Evolutionary conservation across 37 sponge, comb jelly and placozoan genomes (phyloP).

Genomic region (Spongilla lacustris): DNA sequence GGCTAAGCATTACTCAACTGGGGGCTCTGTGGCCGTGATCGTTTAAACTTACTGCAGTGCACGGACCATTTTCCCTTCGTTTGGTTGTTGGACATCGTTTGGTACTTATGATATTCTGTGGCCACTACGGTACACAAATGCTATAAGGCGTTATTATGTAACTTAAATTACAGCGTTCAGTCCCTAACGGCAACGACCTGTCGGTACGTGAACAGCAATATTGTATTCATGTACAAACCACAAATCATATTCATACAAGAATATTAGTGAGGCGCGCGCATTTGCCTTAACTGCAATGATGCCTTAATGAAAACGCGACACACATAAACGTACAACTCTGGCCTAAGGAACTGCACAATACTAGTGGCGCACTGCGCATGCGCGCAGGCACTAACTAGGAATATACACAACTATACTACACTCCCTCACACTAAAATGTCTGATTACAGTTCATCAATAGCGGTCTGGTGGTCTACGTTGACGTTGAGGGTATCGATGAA

Average conservation of each 20-base stretch:
- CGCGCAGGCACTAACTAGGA: no score
- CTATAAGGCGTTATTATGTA: neutral
- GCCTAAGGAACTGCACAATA: no score
- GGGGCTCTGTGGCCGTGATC: neutral
- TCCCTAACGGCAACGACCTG: neutral
- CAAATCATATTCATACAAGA: neutral
- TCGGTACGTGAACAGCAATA: neutral
- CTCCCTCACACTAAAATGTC: no score
- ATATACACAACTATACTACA: no score
- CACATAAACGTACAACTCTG: no score
- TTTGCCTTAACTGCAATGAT: neutral
- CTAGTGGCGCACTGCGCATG: no score
- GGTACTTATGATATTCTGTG: neutral
- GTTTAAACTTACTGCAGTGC: constrained; percentile 1
- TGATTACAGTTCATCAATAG: no score
- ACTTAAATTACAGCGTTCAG: constrained; percentile 1
- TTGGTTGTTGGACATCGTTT: constrained; percentile 1
- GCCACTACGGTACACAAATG: constrained; percentile 1
- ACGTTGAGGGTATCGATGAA: no score
- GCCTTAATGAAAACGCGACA: neutral
- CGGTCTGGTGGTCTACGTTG: no score
- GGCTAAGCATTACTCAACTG: neutral
- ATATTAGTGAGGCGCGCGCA: constrained; percentile 1
- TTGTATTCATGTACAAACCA: neutral
- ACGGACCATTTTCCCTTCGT: neutral